Percentiles rank a stretch among this genome's conserved stretches.
Evolutionary conservation across 1,140 invertebrate species (phyloP).

Genomic region (Lordiphosa clarofinis): DNA sequence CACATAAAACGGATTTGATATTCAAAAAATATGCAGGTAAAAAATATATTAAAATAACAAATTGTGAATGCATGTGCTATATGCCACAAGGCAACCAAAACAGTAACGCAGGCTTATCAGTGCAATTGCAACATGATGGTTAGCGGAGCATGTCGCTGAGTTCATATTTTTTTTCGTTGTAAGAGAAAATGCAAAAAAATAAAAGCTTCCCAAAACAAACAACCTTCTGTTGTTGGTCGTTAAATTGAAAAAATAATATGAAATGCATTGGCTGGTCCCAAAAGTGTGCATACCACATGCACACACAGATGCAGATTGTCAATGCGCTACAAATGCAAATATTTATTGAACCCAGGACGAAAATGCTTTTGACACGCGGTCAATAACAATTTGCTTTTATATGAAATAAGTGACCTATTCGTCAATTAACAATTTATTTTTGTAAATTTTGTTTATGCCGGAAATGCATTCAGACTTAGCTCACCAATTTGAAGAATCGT

Average conservation of each 20-base stretch:
- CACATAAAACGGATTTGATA: conserved; percentile 76
- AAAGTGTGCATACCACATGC: neutral
- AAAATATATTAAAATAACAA: conserved; percentile 17
- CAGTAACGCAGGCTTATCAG: neutral
- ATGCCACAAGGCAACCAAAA: conserved; percentile 9
- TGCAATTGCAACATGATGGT: conserved; percentile 4
- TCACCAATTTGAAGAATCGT: too few species aligned
- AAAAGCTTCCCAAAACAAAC: neutral
- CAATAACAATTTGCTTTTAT: conserved; percentile 36
- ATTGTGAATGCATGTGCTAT: too few species aligned
- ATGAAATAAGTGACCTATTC: neutral
- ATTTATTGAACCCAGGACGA: conserved; percentile 43
- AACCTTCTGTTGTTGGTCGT: neutral
- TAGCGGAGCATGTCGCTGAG: neutral
- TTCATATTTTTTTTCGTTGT: too few species aligned
- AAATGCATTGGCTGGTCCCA: conserved; percentile 4
- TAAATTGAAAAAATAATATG: conserved; percentile 56
- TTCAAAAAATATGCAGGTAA: conserved; percentile 77
- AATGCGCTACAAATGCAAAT: conserved; percentile 36
- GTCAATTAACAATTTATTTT: conserved; percentile 4
- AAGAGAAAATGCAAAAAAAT: neutral
- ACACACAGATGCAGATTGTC: neutral
- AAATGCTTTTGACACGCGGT: conserved; percentile 27
- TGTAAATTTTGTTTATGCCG: neutral
- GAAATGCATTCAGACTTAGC: too few species aligned